Evolutionary conservation across 2,113 vertebrate genomes (phyloP).

Genomic region (Stegostoma tigrinum): DNA sequence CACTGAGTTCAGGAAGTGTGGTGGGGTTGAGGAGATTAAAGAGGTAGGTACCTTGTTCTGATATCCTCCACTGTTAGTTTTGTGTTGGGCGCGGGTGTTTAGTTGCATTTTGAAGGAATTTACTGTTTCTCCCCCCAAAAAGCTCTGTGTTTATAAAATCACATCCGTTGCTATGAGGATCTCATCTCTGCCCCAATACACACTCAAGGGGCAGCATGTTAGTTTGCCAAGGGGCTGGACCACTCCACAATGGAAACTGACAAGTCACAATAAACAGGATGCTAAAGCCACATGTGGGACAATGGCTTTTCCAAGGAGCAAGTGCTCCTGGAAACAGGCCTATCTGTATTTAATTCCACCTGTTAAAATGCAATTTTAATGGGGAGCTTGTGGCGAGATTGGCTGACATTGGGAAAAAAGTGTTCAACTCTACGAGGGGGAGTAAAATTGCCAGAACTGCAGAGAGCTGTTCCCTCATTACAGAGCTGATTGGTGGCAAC

Average conservation of each 20-base stretch:
- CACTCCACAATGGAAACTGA: neutral
- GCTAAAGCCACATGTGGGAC: too few relatives aligned
- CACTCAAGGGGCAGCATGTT: neutral
- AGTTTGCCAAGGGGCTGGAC: neutral
- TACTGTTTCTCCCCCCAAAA: neutral
- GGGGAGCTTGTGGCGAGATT: too few relatives aligned
- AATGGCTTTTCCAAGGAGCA: too few relatives aligned
- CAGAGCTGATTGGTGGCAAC: too few relatives aligned
- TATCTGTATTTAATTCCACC: neutral
- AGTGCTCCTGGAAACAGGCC: too few relatives aligned
- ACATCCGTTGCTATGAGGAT: neutral
- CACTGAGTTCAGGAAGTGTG: neutral
- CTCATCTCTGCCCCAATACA: neutral
- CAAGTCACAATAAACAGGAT: neutral
- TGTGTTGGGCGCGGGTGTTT: neutral
- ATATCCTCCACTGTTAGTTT: neutral
- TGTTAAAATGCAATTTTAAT: neutral
- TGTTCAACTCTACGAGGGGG: neutral
- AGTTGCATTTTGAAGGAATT: neutral
- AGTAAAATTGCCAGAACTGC: too few relatives aligned
- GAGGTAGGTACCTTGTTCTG: neutral
- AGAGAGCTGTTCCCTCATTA: too few relatives aligned
- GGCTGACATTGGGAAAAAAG: neutral
- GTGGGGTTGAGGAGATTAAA: neutral
- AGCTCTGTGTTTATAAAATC: neutral